Evolutionary conservation across 2,888 invertebrate genomes (phyloP).

Genomic region (Itoplectis maculator): DNA sequence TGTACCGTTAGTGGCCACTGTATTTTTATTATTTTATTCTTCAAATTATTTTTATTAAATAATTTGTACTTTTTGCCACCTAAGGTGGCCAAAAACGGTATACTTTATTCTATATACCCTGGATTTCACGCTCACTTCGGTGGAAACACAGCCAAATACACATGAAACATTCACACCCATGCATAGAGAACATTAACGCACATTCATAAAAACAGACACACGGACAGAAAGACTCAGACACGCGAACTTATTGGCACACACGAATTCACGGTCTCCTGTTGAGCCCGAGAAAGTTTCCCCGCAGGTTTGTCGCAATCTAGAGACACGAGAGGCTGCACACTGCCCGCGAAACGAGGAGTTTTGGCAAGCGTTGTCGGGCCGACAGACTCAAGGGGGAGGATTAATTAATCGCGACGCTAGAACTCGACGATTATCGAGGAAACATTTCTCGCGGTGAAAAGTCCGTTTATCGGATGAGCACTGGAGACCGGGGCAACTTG

Average conservation of each 20-base stretch:
- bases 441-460: background rate
- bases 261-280: no score
- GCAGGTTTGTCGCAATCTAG: background rate
- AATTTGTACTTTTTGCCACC: no score
- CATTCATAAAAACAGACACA: no score
- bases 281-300: conserved; percentile 9
- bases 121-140: conserved; percentile 33
- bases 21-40: no score
- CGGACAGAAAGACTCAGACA: background rate
- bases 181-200: no score
- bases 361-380: background rate
- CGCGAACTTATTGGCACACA: background rate
- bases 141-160: conserved; percentile 9
- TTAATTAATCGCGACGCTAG: conserved; percentile 9
- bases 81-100: no score
- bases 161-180: no score
- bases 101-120: no score
- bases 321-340: background rate
- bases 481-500: no score
- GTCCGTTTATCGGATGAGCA: no score
- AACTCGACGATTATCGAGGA: conserved; percentile 46
- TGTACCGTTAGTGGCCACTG: conserved; percentile 7
- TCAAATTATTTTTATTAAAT: no score
- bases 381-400: background rate
- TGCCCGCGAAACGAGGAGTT: background rate